Percentiles rank a stretch among this genome's conserved stretches.
Conservation (phyloP, 1,140 invertebrate genomes). For the Chrysopa pallens region DNA sequence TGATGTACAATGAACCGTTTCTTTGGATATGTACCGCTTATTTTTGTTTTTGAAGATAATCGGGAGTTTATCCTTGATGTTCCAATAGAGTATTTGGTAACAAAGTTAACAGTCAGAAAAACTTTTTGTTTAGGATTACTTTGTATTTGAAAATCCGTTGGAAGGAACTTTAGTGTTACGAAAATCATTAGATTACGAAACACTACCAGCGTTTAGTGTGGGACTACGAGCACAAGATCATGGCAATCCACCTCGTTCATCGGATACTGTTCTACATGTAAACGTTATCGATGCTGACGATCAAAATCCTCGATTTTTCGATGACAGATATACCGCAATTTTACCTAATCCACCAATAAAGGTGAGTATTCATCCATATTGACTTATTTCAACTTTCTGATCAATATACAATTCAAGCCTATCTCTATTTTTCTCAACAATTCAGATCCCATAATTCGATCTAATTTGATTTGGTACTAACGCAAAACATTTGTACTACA, state of each 20-base stretch:
- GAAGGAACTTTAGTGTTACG: slow-evolving; percentile 67
- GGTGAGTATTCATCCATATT: slow-evolving; percentile 18
- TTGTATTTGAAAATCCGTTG: slow-evolving; percentile 68
- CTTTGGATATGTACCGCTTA: too few relatives aligned
- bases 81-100: too few relatives aligned
- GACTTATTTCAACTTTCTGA: neutral
- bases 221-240: slow-evolving; percentile 69
- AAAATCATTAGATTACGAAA: slow-evolving; percentile 71
- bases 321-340: slow-evolving; percentile 55
- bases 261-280: slow-evolving; percentile 55
- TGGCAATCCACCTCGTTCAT: slow-evolving; percentile 55
- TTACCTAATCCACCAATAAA: slow-evolving; percentile 40
- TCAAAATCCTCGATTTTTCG: slow-evolving; percentile 67
- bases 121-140: slow-evolving; percentile 35
- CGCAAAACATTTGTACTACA: too few relatives aligned
- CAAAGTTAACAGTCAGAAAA: too few relatives aligned
- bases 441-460: too few relatives aligned
- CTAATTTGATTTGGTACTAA: too few relatives aligned
- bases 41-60: too few relatives aligned
- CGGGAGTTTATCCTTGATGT: too few relatives aligned
- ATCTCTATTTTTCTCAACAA: too few relatives aligned
- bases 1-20: too few relatives aligned
- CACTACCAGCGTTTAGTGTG: slow-evolving; percentile 60
- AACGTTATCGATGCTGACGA: slow-evolving; percentile 81
- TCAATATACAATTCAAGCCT: neutral